Evolutionary conservation across 2,113 vertebrate species (phyloP).

Genomic region (Carassius gibelio): DNA sequence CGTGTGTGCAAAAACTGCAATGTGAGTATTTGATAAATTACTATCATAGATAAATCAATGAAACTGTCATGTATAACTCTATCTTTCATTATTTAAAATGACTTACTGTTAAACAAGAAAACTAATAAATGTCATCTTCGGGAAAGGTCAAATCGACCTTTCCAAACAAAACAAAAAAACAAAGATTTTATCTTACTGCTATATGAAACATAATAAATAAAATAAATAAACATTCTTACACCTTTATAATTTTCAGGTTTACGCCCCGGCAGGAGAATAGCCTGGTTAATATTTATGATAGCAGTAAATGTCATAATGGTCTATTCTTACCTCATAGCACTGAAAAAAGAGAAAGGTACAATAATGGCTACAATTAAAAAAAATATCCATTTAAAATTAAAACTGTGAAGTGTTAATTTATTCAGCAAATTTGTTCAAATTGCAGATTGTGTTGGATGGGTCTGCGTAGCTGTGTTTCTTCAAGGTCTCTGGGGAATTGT

Average conservation of each 20-base stretch:
- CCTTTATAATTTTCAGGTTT: background rate
- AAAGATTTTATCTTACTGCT: accelerated
- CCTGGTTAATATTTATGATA: background rate
- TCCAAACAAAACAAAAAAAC: too few species aligned
- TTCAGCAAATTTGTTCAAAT: background rate
- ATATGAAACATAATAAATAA: background rate
- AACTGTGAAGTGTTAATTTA: background rate
- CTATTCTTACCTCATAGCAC: background rate
- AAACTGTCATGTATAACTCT: background rate
- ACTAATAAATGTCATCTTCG: too few species aligned
- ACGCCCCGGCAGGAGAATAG: background rate
- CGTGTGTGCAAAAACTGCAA: background rate
- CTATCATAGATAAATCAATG: background rate
- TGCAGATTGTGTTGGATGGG: conserved; percentile 12
- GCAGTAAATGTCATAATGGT: background rate
- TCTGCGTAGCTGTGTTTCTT: conserved; percentile 1
- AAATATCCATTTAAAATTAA: background rate
- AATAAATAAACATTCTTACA: background rate
- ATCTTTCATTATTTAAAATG: background rate
- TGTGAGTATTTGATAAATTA: background rate
- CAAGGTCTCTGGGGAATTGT: conserved; percentile 32
- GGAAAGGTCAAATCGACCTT: too few species aligned
- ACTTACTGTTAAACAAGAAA: background rate
- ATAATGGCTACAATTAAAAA: background rate
- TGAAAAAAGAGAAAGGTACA: conserved; percentile 22